Conservation (phyloP, 2,797 vertebrate genomes). For the Alauda arvensis region DNA sequence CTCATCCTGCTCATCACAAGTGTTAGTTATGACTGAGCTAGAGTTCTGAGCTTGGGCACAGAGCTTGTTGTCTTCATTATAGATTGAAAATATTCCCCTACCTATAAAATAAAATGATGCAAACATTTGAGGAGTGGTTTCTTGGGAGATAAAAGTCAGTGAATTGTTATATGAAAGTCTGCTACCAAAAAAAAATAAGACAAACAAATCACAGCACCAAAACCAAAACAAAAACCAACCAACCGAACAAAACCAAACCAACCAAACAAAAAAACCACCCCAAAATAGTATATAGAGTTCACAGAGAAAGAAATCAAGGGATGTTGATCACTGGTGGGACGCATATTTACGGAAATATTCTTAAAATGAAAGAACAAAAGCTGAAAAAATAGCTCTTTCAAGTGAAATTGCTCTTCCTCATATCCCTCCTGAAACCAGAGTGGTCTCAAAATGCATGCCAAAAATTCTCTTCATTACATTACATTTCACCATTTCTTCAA, state of each 20-base stretch:
- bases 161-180: not conserved
- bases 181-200: not conserved
- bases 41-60: constrained; percentile 77
- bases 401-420: not conserved
- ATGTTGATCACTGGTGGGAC: not conserved
- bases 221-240: no score
- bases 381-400: not conserved
- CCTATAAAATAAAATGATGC: constrained; percentile 64
- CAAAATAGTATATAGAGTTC: not conserved
- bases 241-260: not conserved
- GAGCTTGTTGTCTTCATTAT: constrained; percentile 84
- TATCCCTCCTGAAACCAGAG: not conserved
- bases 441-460: not conserved
- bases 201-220: no score
- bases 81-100: constrained; percentile 82
- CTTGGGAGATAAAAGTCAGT: not conserved
- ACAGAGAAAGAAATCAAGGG: not conserved
- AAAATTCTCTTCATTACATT: not conserved
- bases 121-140: not conserved
- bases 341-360: not conserved
- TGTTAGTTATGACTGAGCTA: constrained; percentile 57
- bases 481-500: not conserved
- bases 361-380: not conserved
- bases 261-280: not conserved
- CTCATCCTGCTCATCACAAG: constrained; percentile 73